Conservation (phyloP, 1,140 invertebrate genomes). For the Chlorops oryzae region DNA sequence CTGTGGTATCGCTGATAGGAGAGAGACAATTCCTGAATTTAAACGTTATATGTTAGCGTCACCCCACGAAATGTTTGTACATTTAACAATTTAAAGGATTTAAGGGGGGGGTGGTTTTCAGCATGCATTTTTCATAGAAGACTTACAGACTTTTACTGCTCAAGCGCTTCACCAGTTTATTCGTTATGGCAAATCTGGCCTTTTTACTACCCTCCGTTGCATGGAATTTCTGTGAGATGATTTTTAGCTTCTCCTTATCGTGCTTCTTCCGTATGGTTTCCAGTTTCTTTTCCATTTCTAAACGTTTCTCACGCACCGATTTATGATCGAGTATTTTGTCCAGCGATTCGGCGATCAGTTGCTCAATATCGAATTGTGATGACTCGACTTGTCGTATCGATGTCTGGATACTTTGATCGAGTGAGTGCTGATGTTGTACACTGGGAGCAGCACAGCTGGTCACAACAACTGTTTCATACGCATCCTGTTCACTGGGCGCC, state of each 20-base stretch:
- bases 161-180: constrained; percentile 69
- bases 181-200: constrained; percentile 67
- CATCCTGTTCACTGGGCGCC: constrained; percentile 22
- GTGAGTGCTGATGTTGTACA: constrained; percentile 44
- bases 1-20: constrained; percentile 41
- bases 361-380: constrained; percentile 52
- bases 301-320: constrained; percentile 70
- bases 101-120: neutral
- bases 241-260: constrained; percentile 68
- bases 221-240: constrained; percentile 54
- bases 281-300: constrained; percentile 82
- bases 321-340: constrained; percentile 77
- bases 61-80: neutral
- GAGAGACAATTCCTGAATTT: constrained; percentile 43
- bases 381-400: constrained; percentile 40
- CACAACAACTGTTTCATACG: constrained; percentile 20
- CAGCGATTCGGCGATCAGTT: constrained; percentile 67
- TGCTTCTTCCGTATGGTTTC: constrained; percentile 77
- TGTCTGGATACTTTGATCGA: constrained; percentile 32
- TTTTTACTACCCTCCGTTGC: constrained; percentile 55
- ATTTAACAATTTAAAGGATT: too few relatives aligned
- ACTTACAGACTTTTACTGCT: constrained; percentile 79
- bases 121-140: neutral
- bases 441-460: constrained; percentile 11
- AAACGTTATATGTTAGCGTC: constrained; percentile 16